Base-by-base conservation (phyloP, 2,888 invertebrate species). In the Spicauda simplicius region DNA sequence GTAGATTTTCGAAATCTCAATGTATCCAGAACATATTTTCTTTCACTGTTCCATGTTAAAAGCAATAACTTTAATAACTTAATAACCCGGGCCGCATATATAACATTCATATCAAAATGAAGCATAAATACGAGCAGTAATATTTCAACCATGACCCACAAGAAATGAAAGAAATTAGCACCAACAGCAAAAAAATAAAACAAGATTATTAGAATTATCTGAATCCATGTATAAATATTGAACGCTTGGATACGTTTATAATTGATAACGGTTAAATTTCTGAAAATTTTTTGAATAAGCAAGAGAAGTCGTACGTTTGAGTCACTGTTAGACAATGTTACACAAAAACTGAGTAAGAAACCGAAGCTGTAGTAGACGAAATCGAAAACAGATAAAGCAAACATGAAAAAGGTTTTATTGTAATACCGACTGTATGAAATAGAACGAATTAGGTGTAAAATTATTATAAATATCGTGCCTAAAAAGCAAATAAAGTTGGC, bases 31-130 rank as follows among this genome's bases (percentile, higher is more conserved):
- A 55, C 50, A 55, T 55, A 50, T 25, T 50, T 33, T 30, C 37
- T 54, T 5, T 60, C 25, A 12, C 10, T 11, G 16, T 60, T 55
- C 66, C 66, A 66, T 11, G 20, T 33, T 48, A 37, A 60, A 18
- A 60, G 33, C 12, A 55, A 12, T 0, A 18, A 48, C 20, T 33
- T 55, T 18, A 66, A 16, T 12, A 55, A 3, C 50, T 37, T 60
- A 2, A 50, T 50, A 30, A 66, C 30, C 2, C 66, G 55, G 7
- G 48, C 33, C 0, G 66, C 60, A 37, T 55, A 60, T 25, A 66
- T 14, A 12, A 55, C 16, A n/a, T 66, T 60, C 33, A 60, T 37
- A 37, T 66, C 66, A 33, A 55, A 66, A 55, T 66, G 33, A 55
- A 66, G 45, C 12, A 60, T 16, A 5, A 48, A 16, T 3, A 60